Conservation (phyloP, 2,797 vertebrate species). For the Percopsis omiscomaycus region DNA sequence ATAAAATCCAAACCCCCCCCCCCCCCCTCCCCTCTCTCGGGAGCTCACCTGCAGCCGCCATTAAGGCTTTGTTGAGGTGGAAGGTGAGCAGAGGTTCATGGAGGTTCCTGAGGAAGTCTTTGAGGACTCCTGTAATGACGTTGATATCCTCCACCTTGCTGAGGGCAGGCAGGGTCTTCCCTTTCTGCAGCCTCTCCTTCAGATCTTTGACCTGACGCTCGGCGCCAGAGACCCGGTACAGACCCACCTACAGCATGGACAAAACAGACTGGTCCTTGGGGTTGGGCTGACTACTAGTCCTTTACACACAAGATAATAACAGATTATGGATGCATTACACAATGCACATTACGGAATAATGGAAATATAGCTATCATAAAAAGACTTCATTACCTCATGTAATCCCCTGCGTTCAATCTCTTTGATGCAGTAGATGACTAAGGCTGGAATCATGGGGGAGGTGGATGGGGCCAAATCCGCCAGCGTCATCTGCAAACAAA, state of each 20-base stretch:
- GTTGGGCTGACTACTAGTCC: too few relatives aligned
- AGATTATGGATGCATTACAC: too few relatives aligned
- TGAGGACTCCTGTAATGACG: conserved; percentile 86
- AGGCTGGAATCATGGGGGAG: conserved; percentile 87
- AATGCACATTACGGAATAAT: conserved; percentile 5
- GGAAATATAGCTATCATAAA: conserved; percentile 17
- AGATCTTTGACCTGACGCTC: conserved; percentile 88
- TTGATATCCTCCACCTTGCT: conserved; percentile 91
- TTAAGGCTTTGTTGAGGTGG: conserved; percentile 86
- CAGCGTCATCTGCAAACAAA: conserved; percentile 77
- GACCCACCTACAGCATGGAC: conserved; percentile 76
- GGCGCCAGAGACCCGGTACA: conserved; percentile 88
- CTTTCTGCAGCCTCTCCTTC: conserved; percentile 87
- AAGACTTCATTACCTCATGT: conserved; percentile 80
- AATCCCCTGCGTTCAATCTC: conserved; percentile 92
- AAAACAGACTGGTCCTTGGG: conserved; percentile 1
- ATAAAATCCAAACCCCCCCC: too few relatives aligned
- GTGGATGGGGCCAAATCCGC: conserved; percentile 85
- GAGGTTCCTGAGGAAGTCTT: conserved; percentile 90
- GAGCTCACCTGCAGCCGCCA: conserved; percentile 86
- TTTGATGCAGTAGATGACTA: conserved; percentile 89
- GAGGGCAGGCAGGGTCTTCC: conserved; percentile 83
- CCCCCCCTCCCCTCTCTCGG: neutral
- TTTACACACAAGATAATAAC: too few relatives aligned
- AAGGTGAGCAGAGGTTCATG: conserved; percentile 92